A percentile compares a stretch with the other conserved stretches of the same genome.
phyloP scores from a whole-genome alignment of 92 coral and sea anemone genomes.

The Epizoanthus rinbou region DNA sequence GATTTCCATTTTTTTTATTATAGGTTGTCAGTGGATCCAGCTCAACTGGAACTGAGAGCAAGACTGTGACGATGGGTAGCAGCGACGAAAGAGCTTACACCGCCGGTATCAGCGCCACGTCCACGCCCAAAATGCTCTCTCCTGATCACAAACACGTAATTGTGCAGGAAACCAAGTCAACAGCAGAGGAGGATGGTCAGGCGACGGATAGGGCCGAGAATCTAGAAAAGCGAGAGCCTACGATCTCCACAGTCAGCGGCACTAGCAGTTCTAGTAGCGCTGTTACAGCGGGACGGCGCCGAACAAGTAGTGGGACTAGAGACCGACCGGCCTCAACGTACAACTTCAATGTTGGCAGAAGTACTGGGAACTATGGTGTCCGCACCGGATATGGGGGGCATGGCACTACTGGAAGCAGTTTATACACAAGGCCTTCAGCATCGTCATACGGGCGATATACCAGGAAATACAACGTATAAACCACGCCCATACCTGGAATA shows the following conservation, averaged over 20 bases:
- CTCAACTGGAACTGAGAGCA: slow-evolving; percentile 5
- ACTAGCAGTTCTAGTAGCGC: neutral
- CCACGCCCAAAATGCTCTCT: slow-evolving; percentile 31
- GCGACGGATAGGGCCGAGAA: neutral
- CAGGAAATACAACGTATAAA: slow-evolving; percentile 18
- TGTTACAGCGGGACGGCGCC: neutral
- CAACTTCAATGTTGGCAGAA: slow-evolving; percentile 39
- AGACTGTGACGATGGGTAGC: neutral
- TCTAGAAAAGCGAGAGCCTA: slow-evolving; percentile 11
- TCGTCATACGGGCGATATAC: slow-evolving; percentile 33
- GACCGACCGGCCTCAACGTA: slow-evolving; percentile 22
- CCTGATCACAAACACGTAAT: neutral
- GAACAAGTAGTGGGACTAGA: neutral
- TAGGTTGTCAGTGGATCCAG: no score
- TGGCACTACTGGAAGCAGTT: slow-evolving; percentile 19
- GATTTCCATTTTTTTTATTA: no score
- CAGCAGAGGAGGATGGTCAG: neutral
- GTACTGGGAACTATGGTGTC: neutral
- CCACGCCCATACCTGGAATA: neutral
- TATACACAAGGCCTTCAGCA: slow-evolving; percentile 13
- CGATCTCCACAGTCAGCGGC: slow-evolving; percentile 17
- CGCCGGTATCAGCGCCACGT: slow-evolving; percentile 31
- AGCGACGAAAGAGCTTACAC: slow-evolving; percentile 1
- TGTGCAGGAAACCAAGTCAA: neutral
- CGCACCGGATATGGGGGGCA: slow-evolving; percentile 24